Base-by-base conservation (phyloP, 2,113 vertebrate species). In the Aldabrachelys gigantea region DNA sequence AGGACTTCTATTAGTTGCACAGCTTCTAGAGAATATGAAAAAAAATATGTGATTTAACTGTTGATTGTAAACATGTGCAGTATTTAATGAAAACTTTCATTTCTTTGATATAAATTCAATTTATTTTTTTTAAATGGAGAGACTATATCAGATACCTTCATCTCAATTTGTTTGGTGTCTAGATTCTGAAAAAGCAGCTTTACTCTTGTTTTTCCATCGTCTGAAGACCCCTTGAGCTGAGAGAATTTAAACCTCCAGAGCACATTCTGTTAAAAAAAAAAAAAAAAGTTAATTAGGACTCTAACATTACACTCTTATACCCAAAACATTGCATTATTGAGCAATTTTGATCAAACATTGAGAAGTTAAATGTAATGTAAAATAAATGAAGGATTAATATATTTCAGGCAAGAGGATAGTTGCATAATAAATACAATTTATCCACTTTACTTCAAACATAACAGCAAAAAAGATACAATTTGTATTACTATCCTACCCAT, bases 201-300 rank as follows among this genome's bases (percentile, higher is more conserved):
- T 31, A 99, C 99, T 93, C 98, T 98, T 85, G 99, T 99, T 97
- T 99, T 99, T 6, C 99, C 99, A 25, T 99, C 99, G 47, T 99
- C 99, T 56, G 99, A 99, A 78, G 99, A 99, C 54, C 99, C 99
- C 98, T 99, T 99, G 62, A 99, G 99, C 89, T 99, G 99, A 94
- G 99, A 99, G 96, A 99, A 99, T 93, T 99, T 99, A 96, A 99
- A 99, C 89, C 97, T 98, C 99, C 99, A 99, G 90, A 99, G 97
- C 16, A 99, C 92, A 0, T 97, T 98, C 99, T 99, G 94, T 82
- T 85, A 94, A 94, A 88, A 96, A 97, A 84, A 22, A 89, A 91
- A 47, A 53, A 22, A 91, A 88, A 89, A 41, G 69, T 84, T 87
- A 91, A 88, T 92, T n/a, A 89, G 69, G 25, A 65, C 31, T 84